Percentiles rank a stretch among this genome's conserved stretches.
phyloP scores from a whole-genome alignment of 1,140 invertebrate species.

The Cyclina sinensis region DNA sequence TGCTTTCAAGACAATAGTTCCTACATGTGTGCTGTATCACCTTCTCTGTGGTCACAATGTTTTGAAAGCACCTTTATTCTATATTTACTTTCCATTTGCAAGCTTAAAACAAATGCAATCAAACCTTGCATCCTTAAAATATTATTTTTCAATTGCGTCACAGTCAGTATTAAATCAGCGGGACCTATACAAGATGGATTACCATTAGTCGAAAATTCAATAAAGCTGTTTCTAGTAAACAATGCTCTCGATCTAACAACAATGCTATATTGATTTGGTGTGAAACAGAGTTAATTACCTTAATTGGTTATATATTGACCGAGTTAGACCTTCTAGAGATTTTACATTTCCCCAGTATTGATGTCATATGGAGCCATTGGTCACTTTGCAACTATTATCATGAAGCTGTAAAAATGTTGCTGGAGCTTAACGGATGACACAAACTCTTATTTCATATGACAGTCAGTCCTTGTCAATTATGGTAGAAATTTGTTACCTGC shows the following conservation, averaged over 20 bases:
- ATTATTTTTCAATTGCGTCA: constrained; percentile 40
- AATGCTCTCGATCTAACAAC: constrained; percentile 30
- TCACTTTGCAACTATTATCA: too few relatives aligned
- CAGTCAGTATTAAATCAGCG: not conserved
- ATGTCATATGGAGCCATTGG: too few relatives aligned
- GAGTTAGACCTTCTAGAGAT: not conserved
- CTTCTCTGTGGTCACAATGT: not conserved
- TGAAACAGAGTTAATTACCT: constrained; percentile 52
- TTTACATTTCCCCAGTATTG: not conserved
- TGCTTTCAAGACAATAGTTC: too few relatives aligned
- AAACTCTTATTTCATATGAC: too few relatives aligned
- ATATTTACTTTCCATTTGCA: not conserved
- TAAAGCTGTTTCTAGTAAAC: constrained; percentile 22
- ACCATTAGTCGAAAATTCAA: constrained; percentile 33
- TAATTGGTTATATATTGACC: constrained; percentile 50
- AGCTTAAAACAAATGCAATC: not conserved
- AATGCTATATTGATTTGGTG: constrained; percentile 28
- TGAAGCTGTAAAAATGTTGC: too few relatives aligned
- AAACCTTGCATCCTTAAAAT: constrained; percentile 7
- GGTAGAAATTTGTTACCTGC: too few relatives aligned
- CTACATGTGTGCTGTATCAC: too few relatives aligned
- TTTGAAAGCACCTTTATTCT: not conserved
- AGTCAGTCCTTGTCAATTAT: too few relatives aligned
- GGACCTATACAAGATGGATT: not conserved
- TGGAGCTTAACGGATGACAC: too few relatives aligned